These are phyloP conservation scores for Orycteropus afer DNA, from an alignment of 2,113 vertebrate species.

Conservation along the genomic window DNA sequence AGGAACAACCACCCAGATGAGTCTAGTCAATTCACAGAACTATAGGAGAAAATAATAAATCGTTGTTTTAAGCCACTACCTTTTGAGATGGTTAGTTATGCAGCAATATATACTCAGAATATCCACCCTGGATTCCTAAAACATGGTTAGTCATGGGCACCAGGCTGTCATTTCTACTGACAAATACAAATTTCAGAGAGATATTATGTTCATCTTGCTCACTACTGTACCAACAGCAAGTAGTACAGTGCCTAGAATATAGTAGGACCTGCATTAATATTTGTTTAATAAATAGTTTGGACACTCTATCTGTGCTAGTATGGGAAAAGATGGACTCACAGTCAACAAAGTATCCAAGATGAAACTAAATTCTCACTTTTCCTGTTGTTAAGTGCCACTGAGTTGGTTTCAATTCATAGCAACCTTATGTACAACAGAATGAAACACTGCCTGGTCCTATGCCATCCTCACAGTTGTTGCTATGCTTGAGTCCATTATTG, in stretches of 20 bases:
- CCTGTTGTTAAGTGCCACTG: too few species aligned
- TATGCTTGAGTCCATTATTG: too few species aligned
- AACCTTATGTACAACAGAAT: too few species aligned
- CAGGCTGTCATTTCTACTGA: not conserved
- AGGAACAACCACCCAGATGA: not conserved
- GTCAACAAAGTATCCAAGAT: not conserved
- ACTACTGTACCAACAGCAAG: not conserved
- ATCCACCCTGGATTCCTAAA: not conserved
- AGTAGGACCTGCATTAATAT: not conserved
- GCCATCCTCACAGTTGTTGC: too few species aligned
- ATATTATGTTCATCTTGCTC: not conserved
- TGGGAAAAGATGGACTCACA: not conserved
- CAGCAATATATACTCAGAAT: not conserved
- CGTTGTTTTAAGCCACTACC: not conserved
- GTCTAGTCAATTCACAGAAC: not conserved
- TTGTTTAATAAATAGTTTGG: not conserved
- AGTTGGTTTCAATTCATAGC: too few species aligned
- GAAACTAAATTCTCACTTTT: conserved; percentile 25
- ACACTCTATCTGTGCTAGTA: not conserved
- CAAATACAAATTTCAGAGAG: not conserved
- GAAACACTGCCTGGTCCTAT: too few species aligned
- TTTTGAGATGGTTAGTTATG: not conserved
- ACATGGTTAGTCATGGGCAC: not conserved
- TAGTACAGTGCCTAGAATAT: not conserved
- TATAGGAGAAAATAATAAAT: not conserved